These are phyloP conservation scores for Neodiprion lecontei DNA, from an alignment of 1,140 invertebrate species.

Conservation along the genomic window DNA sequence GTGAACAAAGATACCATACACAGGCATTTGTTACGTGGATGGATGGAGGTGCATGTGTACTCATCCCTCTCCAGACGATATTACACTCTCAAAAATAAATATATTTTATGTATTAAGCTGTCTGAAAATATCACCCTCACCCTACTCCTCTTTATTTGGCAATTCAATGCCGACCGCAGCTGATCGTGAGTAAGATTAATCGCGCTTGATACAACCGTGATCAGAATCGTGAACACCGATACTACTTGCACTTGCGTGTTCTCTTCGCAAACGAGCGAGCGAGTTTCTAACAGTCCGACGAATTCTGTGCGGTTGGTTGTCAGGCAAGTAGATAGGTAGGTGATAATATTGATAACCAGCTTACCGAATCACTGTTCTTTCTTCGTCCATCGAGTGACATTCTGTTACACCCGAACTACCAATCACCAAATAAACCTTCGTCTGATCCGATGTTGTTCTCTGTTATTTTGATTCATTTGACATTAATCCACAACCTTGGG, in stretches of 20 bases:
- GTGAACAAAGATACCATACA: too few relatives aligned
- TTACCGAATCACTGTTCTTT: neutral
- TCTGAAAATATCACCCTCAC: neutral
- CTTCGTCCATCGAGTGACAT: neutral
- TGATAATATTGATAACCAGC: neutral
- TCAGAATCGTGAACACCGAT: neutral
- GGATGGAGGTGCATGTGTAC: too few relatives aligned
- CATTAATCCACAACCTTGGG: neutral
- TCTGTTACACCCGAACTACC: neutral
- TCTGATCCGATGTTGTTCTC: neutral
- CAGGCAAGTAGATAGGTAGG: neutral
- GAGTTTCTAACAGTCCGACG: neutral
- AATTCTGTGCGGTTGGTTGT: neutral
- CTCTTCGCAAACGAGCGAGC: neutral
- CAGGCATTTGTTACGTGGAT: too few relatives aligned
- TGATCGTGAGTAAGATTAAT: constrained; percentile 5
- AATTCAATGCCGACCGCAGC: neutral
- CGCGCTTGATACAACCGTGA: neutral
- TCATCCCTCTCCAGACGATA: too few relatives aligned
- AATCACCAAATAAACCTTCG: neutral
- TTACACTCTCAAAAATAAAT: neutral
- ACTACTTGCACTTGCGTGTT: neutral
- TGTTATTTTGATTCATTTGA: neutral
- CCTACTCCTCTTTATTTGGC: neutral
- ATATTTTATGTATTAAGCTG: neutral